Base-by-base conservation (phyloP, 2,888 invertebrate genomes). In the Stenodera caucasica region DNA sequence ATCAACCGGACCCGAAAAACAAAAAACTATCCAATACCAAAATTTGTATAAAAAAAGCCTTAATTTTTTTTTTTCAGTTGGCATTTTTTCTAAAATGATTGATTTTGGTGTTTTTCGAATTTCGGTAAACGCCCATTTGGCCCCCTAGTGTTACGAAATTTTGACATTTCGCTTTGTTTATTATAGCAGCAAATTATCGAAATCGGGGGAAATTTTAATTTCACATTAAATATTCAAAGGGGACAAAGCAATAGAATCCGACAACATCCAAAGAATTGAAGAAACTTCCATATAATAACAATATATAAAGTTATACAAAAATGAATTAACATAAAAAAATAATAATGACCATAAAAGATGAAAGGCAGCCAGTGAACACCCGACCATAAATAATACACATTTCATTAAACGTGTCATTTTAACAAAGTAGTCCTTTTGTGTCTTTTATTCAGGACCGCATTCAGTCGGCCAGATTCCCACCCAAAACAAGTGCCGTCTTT, bases 321-420 rank as follows among this genome's bases (percentile, higher is more conserved):
- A 63, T 58, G 61, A 64, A 71, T 72, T 71, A 70, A 64, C 71
- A 71, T 72, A 70, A 71, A 68, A 70, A 72, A 70, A 71, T 71
- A 67, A 71, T 68, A 71, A 69, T 55, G 61, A 55, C 55, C 33
- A 37, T 52, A 49, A 35, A 37, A 51, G 56, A 58, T 54, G 55
- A 55, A 58, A 55, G 53, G 58, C n/a, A 58, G 45, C n/a, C 29
- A 49, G 23, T 29, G 15, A 35, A 21, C 35, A 32, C 51, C 57
- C 64, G 54, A 61, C 69, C 73, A 76, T 77, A 77, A 75, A 77
- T 77, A 74, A 75, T 71, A 70, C 68, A 71, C 73, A 71, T 76
- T 75, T 76, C 75, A 74, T 76, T 76, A 75, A 74, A 76, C 70
- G 69, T 75, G 77, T 76, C 77, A 75, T 71, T 69, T 68, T 69